Base-by-base conservation (phyloP, 2,113 vertebrate genomes). In the Poeciliopsis prolifica region DNA sequence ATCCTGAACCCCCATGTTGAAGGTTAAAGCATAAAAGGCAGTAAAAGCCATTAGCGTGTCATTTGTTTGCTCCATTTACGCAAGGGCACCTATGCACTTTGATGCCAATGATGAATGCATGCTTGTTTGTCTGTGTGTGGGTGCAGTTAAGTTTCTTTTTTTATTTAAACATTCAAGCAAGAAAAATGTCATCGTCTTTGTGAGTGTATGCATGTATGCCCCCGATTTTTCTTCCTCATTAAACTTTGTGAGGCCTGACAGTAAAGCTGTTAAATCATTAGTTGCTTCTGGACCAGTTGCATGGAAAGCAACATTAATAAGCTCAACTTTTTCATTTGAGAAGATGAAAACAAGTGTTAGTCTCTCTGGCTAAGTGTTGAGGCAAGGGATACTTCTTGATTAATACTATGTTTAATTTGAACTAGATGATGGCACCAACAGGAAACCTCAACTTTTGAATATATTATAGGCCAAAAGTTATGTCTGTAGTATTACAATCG, bases 201-300 rank as follows among this genome's bases (percentile, higher is more conserved):
- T 66, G 68, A 31, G 15, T 51, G 58, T 54, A 42, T 24, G 28
- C 65, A 42, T 64, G 61, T 73, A 65, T 33, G 42, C 75, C 75
- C 7, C 65, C 54, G 51, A 63, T 80, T 75, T 33, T 81, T 89
- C 74, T 86, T 70, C 35, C 85, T 87, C 80, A 83, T 87, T 89
- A 86, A 86, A 74, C 51, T 80, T 30, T 67, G 78, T 58, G 76
- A 83, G 79, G 72, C 77, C 74, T 80, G 81, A 82, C 73, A 77
- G 62, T 83, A 87, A 82, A 84, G 69, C 31, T 84, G 68, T 78
- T 83, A 63, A 84, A 85, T 89, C 87, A 89, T 82, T 72, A 78
- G 78, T 87, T 67, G 73, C 33, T 81, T 84, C 65, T 81, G 65
- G 65, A 85, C 80, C 86, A 87, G 75, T 79, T 83, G 62, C 81